These are phyloP conservation scores for Cheilosia impressa DNA, from an alignment of 2,888 invertebrate genomes.

Conservation along the genomic window DNA sequence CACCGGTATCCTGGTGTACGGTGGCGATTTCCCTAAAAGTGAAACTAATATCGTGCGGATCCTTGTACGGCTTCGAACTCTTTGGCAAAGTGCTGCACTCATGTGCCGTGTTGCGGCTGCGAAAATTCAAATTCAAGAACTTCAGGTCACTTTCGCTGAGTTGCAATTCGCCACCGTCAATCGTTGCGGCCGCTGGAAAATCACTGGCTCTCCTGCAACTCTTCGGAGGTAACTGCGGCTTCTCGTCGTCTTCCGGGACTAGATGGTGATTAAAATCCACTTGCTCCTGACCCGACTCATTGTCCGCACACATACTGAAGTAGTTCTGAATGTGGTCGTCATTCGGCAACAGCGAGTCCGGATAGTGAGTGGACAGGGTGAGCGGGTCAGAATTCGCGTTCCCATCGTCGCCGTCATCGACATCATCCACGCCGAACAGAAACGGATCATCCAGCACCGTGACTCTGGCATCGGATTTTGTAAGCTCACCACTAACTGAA, in stretches of 20 bases:
- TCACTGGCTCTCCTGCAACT: conserved; percentile 34
- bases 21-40: conserved; percentile 81
- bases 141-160: conserved; percentile 82
- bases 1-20: conserved; percentile 49
- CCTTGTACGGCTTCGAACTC: conserved; percentile 81
- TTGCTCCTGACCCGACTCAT: conserved; percentile 73
- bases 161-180: conserved; percentile 76
- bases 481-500: conserved; percentile 77
- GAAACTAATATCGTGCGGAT: conserved; percentile 82
- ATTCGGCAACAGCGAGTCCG: conserved; percentile 60
- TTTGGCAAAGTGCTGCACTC: conserved; percentile 79
- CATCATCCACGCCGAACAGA: conserved; percentile 81
- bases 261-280: conserved; percentile 68
- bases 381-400: conserved; percentile 54
- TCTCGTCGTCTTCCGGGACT: conserved; percentile 63
- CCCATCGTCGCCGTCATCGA: conserved; percentile 32
- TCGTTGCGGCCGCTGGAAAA: neutral
- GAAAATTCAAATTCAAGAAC: conserved; percentile 82
- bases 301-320: conserved; percentile 77
- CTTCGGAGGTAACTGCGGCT: conserved; percentile 66
- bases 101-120: conserved; percentile 78
- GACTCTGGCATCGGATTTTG: conserved; percentile 81
- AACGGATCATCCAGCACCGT: conserved; percentile 84
- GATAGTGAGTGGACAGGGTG: conserved; percentile 64
- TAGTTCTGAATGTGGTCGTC: conserved; percentile 80